Percentiles rank a stretch among this genome's conserved stretches.
Conservation (phyloP, 2,888 invertebrate genomes). For the Margaritifera margaritifera region DNA sequence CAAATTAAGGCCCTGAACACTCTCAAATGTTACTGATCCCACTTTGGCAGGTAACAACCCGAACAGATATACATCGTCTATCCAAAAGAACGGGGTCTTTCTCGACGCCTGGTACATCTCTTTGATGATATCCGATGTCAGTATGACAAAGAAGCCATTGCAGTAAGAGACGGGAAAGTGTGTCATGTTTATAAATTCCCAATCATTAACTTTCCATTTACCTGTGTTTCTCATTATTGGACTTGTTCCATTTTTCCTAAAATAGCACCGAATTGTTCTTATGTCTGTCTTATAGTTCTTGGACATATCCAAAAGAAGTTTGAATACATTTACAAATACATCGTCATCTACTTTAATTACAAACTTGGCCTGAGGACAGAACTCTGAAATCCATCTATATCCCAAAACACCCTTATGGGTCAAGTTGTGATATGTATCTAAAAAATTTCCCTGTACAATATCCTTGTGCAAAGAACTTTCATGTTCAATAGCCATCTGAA, state of each 20-base stretch:
- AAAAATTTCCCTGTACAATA: slow-evolving; percentile 62
- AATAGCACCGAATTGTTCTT: slow-evolving; percentile 49
- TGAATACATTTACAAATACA: slow-evolving; percentile 60
- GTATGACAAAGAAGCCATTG: slow-evolving; percentile 63
- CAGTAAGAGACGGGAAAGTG: slow-evolving; percentile 66
- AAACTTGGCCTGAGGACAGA: slow-evolving; percentile 50
- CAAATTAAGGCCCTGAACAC: slow-evolving; percentile 88
- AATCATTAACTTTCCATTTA: slow-evolving; percentile 56
- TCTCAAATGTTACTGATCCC: slow-evolving; percentile 43
- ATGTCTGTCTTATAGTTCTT: slow-evolving; percentile 37
- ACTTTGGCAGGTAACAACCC: slow-evolving; percentile 65
- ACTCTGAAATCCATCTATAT: slow-evolving; percentile 54
- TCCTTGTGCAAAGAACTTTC: slow-evolving; percentile 53
- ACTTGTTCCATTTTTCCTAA: slow-evolving; percentile 49
- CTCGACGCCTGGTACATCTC: slow-evolving; percentile 58
- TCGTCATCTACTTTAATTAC: slow-evolving; percentile 63
- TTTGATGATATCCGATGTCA: slow-evolving; percentile 58
- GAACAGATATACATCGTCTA: slow-evolving; percentile 70
- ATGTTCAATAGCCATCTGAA: slow-evolving; percentile 51
- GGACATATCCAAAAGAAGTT: slow-evolving; percentile 43
- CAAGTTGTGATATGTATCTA: slow-evolving; percentile 57
- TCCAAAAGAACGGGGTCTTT: slow-evolving; percentile 69
- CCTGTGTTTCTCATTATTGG: slow-evolving; percentile 44
- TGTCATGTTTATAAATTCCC: slow-evolving; percentile 54
- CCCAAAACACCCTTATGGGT: slow-evolving; percentile 62